phyloP scores from a whole-genome alignment of 2,797 vertebrate species.

The Microctenopoma lineatum region DNA sequence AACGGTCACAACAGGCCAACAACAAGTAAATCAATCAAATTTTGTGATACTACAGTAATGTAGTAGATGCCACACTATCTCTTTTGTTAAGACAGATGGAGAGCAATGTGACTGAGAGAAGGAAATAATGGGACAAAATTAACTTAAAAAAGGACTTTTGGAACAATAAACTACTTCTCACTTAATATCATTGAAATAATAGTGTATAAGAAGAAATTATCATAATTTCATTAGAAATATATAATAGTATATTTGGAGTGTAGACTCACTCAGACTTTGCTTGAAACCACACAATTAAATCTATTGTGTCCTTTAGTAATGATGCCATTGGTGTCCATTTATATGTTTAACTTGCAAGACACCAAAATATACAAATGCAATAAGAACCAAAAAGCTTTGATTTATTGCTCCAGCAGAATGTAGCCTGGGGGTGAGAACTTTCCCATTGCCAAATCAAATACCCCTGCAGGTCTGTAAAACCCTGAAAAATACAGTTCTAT shows the following conservation, averaged over 20 bases:
- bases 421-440: slow-evolving; percentile 56
- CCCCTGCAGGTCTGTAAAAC: slow-evolving; percentile 64
- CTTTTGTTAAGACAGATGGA: slow-evolving; percentile 67
- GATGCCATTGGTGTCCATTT: slow-evolving; percentile 33
- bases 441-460: slow-evolving; percentile 76
- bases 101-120: slow-evolving; percentile 37
- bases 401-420: slow-evolving; percentile 59
- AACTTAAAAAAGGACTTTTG: slow-evolving; percentile 31
- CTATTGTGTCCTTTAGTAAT: slow-evolving; percentile 27
- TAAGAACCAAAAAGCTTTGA: slow-evolving; percentile 67
- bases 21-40: slow-evolving; percentile 79
- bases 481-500: slow-evolving; percentile 59
- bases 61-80: slow-evolving; percentile 71
- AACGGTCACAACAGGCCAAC: slow-evolving; percentile 67
- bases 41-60: slow-evolving; percentile 59
- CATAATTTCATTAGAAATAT: not conserved
- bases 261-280: not conserved
- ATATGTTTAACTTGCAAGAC: slow-evolving; percentile 50
- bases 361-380: slow-evolving; percentile 59
- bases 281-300: not conserved
- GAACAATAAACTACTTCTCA: slow-evolving; percentile 1
- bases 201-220: not conserved
- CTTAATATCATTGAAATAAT: slow-evolving; percentile 8
- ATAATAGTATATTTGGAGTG: not conserved
- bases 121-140: slow-evolving; percentile 42